A percentile compares a stretch with the other conserved stretches of the same genome.
Evolutionary conservation across 2,113 vertebrate species (phyloP).

Genomic region (Isurus oxyrinchus): DNA sequence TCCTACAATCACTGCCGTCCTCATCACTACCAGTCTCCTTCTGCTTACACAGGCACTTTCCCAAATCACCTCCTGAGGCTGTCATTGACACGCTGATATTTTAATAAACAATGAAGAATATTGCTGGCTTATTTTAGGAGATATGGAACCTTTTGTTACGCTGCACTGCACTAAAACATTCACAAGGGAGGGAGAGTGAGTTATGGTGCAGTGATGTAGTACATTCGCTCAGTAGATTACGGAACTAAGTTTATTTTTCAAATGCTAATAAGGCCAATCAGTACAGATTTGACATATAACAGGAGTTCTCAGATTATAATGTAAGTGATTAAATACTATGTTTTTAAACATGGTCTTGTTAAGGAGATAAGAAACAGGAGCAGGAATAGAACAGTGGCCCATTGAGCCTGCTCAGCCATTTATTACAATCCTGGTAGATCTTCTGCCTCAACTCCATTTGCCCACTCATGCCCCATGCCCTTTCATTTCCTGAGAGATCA

Average conservation of each 20-base stretch:
- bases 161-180: not conserved
- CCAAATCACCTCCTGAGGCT: not conserved
- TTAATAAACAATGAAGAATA: too few species aligned
- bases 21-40: not conserved
- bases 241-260: too few species aligned
- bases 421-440: too few species aligned
- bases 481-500: too few species aligned
- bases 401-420: too few species aligned
- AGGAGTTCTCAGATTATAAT: not conserved
- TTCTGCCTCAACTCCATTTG: too few species aligned
- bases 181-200: not conserved
- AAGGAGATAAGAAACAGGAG: too few species aligned
- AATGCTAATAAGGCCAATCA: not conserved
- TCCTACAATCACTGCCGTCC: not conserved
- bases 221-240: not conserved
- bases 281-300: not conserved
- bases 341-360: not conserved
- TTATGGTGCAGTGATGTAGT: not conserved
- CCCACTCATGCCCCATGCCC: too few species aligned
- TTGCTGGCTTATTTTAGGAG: not conserved
- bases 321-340: not conserved
- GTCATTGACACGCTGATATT: not conserved
- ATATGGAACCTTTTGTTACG: not conserved
- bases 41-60: not conserved
- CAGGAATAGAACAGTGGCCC: too few species aligned